Evolutionary conservation across 1,140 invertebrate species (phyloP), one percentile per base, ranked within the genome.

Genomic region (Belonocnema kinseyi): DNA sequence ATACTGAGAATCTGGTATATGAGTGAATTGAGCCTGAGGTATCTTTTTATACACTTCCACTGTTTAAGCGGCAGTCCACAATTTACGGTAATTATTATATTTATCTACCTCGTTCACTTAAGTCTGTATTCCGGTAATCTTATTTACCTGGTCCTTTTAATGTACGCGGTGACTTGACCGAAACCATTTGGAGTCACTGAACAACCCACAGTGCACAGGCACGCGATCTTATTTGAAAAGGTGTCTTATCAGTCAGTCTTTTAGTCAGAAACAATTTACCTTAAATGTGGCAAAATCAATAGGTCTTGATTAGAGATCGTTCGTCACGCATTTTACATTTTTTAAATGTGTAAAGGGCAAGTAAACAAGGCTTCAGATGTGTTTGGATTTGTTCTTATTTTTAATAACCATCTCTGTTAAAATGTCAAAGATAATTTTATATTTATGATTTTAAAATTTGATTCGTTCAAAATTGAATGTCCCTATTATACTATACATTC

Each of bases 81-180:
- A 89, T 90, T 90, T 90, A 75, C 82, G 83, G 80, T 89, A 89
- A 90, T 90, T 89, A 89, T 89, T 90, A 86, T 90, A 88, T 90
- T 90, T 89, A 90, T 89, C 89, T 88, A 89, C 87, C 85, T 89
- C 85, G 88, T 89, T 90, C 87, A 88, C 88, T 89, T 86, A 88
- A 86, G 81, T 75, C 82, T 26, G 61, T 66, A 66, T n/a, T 66
- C 72, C n/a, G 7, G 19, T 58, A 75, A 56, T 26, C 74, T 21
- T 26, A 50, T 66, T 53, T 50, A 56, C 21, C 54, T 53, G 51
- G 14, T 51, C 17, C 52, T 50, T 46, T 53, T 8, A 21, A 66
- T 19, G 16, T 75, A 3, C n/a, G 40, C 52, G 26, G 26, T 13
- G 46, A 19, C 40, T 70, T 51, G 74, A 33, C 58, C n/a, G 13